A percentile compares a stretch with the other conserved stretches of the same genome.
phyloP scores from a whole-genome alignment of 2,113 vertebrate genomes.

The Anolis sagrei region DNA sequence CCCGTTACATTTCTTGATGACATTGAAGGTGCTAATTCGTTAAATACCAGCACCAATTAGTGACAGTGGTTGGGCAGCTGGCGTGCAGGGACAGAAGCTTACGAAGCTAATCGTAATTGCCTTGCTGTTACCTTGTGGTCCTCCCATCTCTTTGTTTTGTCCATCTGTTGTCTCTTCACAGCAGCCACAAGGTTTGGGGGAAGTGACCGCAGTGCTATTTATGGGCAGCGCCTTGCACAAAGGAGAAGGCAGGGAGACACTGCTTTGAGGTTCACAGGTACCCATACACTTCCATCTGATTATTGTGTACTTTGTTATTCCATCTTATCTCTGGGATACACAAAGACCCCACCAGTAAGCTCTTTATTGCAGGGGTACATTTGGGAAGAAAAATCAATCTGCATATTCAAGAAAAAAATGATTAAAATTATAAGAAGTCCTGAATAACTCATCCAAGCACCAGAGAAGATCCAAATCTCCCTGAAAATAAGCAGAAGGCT shows the following conservation, averaged over 20 bases:
- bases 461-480: no score
- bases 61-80: constrained; percentile 69
- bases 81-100: constrained; percentile 47
- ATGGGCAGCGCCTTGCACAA: constrained; percentile 25
- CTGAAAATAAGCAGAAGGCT: no score
- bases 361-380: no score
- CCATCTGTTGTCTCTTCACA: constrained; percentile 66
- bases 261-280: constrained; percentile 50
- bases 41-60: constrained; percentile 61
- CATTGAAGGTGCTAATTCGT: constrained; percentile 42
- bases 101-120: constrained; percentile 71
- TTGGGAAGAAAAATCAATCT: no score
- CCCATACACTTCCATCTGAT: constrained; percentile 50
- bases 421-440: not conserved
- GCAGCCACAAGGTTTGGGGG: constrained; percentile 61
- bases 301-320: constrained; percentile 23
- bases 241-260: not conserved
- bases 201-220: constrained; percentile 6
- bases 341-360: not conserved
- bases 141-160: constrained; percentile 65
- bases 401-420: not conserved
- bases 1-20: constrained; percentile 22
- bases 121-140: constrained; percentile 66
- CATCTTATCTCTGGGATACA: not conserved
- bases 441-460: no score